Conservation (phyloP, 1,140 invertebrate species). For the Tribolium madens region DNA sequence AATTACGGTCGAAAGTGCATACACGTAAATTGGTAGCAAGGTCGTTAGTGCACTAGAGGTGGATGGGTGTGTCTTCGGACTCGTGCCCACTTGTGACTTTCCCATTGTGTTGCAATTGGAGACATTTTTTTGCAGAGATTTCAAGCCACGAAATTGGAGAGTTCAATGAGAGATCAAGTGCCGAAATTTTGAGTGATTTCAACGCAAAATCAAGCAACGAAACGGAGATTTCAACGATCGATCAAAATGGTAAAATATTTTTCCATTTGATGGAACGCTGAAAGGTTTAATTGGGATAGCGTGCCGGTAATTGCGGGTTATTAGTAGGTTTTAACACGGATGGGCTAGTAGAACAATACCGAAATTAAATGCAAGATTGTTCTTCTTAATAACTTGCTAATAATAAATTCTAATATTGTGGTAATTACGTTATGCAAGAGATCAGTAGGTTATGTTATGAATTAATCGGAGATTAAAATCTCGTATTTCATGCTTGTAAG, state of each 20-base stretch:
- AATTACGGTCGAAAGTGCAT: constrained; percentile 21
- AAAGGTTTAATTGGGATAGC: not conserved
- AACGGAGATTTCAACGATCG: not conserved
- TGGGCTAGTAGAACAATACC: constrained; percentile 11
- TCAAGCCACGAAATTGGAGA: not conserved
- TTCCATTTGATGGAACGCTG: not conserved
- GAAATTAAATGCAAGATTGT: constrained; percentile 17
- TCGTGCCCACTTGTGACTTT: constrained; percentile 31
- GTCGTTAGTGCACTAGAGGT: constrained; percentile 24
- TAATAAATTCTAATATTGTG: constrained; percentile 22
- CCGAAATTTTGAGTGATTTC: too few species aligned
- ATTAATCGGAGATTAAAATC: constrained; percentile 26
- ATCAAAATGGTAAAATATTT: not conserved
- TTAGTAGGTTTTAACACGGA: constrained; percentile 18
- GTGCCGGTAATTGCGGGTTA: constrained; percentile 5
- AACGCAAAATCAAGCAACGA: too few species aligned
- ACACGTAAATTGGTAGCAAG: constrained; percentile 47
- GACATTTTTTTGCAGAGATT: not conserved
- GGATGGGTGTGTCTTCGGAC: constrained; percentile 20
- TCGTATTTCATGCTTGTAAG: constrained; percentile 14
- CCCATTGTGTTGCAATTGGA: constrained; percentile 28
- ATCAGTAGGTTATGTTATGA: constrained; percentile 31
- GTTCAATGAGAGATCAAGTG: not conserved
- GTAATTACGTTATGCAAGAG: constrained; percentile 19
- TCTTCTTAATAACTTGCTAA: constrained; percentile 2